phyloP scores from a whole-genome alignment of 2,113 vertebrate genomes.

The Cynocephalus volans region DNA sequence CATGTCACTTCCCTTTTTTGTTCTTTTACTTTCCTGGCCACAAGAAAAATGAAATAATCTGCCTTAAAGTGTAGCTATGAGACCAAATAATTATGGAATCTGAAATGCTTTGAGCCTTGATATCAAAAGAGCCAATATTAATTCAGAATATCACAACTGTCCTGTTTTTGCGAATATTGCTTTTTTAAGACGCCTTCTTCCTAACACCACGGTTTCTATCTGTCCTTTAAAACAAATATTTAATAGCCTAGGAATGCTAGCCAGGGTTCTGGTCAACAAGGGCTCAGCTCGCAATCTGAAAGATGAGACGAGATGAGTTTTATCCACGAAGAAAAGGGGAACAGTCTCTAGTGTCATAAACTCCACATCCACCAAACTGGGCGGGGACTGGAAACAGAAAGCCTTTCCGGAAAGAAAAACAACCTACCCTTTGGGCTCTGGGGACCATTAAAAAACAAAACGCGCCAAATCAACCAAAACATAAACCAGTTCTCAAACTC shows the following conservation, averaged over 20 bases:
- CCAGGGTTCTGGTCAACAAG: neutral
- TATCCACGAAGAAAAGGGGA: constrained; percentile 34
- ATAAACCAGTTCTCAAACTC: neutral
- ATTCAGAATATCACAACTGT: neutral
- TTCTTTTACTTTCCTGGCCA: neutral
- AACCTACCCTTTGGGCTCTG: neutral
- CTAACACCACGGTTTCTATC: neutral
- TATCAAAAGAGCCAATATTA: constrained; percentile 3
- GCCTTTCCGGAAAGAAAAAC: constrained; percentile 22
- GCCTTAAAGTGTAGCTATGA: neutral
- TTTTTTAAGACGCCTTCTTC: neutral
- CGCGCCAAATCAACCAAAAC: neutral
- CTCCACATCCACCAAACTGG: constrained; percentile 17
- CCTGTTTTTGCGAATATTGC: neutral
- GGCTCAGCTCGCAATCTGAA: neutral
- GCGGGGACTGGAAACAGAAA: constrained; percentile 15
- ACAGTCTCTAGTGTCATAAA: constrained; percentile 37
- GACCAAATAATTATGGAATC: neutral
- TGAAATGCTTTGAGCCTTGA: neutral
- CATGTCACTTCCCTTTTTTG: neutral
- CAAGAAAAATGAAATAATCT: neutral
- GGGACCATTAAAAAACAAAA: neutral
- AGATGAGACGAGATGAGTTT: neutral
- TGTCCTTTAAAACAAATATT: constrained; percentile 69
- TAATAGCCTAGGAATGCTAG: constrained; percentile 54